Evolutionary conservation across 2,888 invertebrate genomes (phyloP), one percentile per base, ranked within the genome.

Genomic region (Deilephila porcellus): DNA sequence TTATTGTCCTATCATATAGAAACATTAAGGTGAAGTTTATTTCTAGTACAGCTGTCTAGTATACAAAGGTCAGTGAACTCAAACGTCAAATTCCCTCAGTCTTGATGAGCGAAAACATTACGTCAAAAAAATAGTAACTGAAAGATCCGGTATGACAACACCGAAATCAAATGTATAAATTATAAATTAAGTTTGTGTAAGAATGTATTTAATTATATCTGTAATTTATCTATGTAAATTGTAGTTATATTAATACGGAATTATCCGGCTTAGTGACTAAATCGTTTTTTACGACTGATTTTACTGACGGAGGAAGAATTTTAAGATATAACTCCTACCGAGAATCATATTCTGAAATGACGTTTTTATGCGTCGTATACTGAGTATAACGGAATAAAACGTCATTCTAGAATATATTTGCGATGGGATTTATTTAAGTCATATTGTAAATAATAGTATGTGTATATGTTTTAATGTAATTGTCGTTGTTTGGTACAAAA

Each of bases 161-260:
- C 56, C 56, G 19, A 60, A 25, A 60, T 29, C 11, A 60, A 29
- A 74, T 76, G 76, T 72, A 75, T 75, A 73, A 74, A 67, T 75
- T 71, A 75, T 73, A 64, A 71, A 45, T 62, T 72, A 60, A 59
- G 34, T 59, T 32, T 63, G 62, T 19, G 56, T 63, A 63, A 34
- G 25, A 29, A 60, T 60, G 29, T 63, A 63, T 34, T 63, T 63
- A 63, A 32, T 32, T 29, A 19, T 34, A 63, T 63, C 29, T 63
- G 62, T 63, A 63, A 63, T 63, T 63, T 29, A 60, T 32, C n/a
- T 63, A 17, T 63, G 62, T 63, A 63, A 63, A 63, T 63, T 32
- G 62, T 63, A 63, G 32, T 7, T 29, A 5, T 34, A 17, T 34
- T 14, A n/a, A 34, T 6, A 7, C 17, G 17, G 34, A 63, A 34